Conservation (phyloP, 2,888 invertebrate species). For the Dendrolimus houi region DNA sequence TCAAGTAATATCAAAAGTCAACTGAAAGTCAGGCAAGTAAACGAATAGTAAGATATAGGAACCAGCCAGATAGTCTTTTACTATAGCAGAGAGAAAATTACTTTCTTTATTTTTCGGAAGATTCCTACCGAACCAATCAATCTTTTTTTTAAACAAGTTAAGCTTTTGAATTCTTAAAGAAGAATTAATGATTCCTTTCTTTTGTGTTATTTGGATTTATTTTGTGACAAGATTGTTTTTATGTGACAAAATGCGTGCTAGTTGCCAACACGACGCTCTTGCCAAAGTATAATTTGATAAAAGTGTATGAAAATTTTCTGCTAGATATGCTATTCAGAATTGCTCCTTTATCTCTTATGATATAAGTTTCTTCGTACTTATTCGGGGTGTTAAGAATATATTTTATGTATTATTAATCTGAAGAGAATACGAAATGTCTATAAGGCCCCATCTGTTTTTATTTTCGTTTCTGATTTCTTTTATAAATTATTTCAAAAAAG, state of each 20-base stretch:
- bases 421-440: too few species aligned
- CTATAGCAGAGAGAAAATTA: too few species aligned
- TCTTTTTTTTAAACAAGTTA: too few species aligned
- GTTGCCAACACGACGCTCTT: background rate
- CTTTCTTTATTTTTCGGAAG: too few species aligned
- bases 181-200: background rate
- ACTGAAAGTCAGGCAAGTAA: too few species aligned
- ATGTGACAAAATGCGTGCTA: background rate
- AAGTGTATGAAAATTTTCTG: background rate
- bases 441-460: too few species aligned
- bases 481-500: too few species aligned
- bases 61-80: too few species aligned
- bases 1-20: too few species aligned
- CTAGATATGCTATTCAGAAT: background rate
- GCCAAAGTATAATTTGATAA: background rate
- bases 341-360: background rate
- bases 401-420: constrained; percentile 9
- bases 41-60: too few species aligned
- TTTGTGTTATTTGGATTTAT: background rate
- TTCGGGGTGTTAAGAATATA: constrained; percentile 6
- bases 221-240: background rate
- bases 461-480: too few species aligned
- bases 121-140: too few species aligned
- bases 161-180: background rate
- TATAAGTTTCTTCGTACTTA: background rate